Base-by-base conservation (phyloP, 2,797 vertebrate genomes). In the Aotus griseimembra region DNA sequence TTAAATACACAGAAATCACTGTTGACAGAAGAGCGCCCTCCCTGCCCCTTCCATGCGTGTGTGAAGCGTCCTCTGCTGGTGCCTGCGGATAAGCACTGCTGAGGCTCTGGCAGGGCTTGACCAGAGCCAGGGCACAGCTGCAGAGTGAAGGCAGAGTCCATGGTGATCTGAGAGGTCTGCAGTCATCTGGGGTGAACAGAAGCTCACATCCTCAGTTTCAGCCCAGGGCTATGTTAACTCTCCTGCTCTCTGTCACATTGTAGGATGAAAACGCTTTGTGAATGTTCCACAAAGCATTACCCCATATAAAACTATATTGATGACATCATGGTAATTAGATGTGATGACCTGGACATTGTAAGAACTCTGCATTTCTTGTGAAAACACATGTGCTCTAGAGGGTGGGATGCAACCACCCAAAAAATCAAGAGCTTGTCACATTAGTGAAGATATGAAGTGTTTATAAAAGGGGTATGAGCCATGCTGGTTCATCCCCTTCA, bases 1-100 rank as follows among this genome's bases (percentile, higher is more conserved):
- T 72, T 26, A 24, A 58, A 28, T 7, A 61, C 15, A 52, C 41
- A 41, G 12, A 33, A 28, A 33, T 36, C 26, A 15, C 6, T 17
- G 2, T 52, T 33, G 11, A 28, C 11, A 46, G 14, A 1, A 0
- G 13, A n/a, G 1, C 5, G 10, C 0, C 8, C 67, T 0, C 26
- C 33, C 7, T 4, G 4, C 52, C 4, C 39, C 11, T 15, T 12
- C 17, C 55, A 9, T 24, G 8, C 3, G 12, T 33, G 9, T 82
- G 20, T 7, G 36, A 7, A 8, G 19, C 44, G 17, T 24, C 24
- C 24, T 10, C 36, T 89, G 15, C 79, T 76, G 70, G 7, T 22
- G 5, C 8, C 61, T 50, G 7, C 3, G 1, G 26, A 39, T 8
- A 7, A 39, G 57, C 33, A 1, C 3, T 2, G 17, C 19, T 57